Evolutionary conservation across 2,888 invertebrate species (phyloP), one percentile per base, ranked within the genome.

Genomic region (Calephelis perditalis): DNA sequence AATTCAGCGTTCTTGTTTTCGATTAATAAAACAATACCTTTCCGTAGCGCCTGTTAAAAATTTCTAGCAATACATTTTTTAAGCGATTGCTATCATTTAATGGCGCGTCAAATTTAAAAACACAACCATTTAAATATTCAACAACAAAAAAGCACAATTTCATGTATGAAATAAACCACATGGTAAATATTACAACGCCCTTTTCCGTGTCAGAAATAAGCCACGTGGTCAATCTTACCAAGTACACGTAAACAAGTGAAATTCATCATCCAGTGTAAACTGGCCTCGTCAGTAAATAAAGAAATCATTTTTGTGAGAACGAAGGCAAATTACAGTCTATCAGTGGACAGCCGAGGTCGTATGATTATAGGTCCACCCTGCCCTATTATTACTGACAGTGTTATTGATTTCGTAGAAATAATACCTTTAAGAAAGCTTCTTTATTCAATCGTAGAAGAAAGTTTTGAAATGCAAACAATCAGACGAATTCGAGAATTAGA

Each of bases 271-370:
- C 56, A 60, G 15, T 60, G 10, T 15, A 7, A 8, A 12, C 11
- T 6, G 11, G 15, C 46, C 60, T 56, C 60, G 60, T 60, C 45
- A 56, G 47, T 46, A 56, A 60, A 60, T 60, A 46, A 60, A 60
- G 46, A 46, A 56, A 60, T 60, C 60, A 46, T 56, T 59, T 55
- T 15, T 46, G 44, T 59, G n/a, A n/a, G 45, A 57, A 11, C 15
- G 37, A 59, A 44, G 11, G 55, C 37, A 60, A 60, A 60, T 60
- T 60, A 60, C 46, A 56, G n/a, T 12, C 36, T 40, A 8, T 40
- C 40, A 15, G 35, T 12, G 45, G 40, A 56, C 12, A 46, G 10
- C 40, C 56, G 60, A 56, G 46, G 44, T 55, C 36, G 56, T 37
- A 11, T 47, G 45, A 46, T 52, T 52, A 52, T 52, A 52, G 52